Percentiles rank a stretch among this genome's conserved stretches.
Conservation (phyloP, 1,140 invertebrate genomes). For the Alviniconcha marisindica region DNA sequence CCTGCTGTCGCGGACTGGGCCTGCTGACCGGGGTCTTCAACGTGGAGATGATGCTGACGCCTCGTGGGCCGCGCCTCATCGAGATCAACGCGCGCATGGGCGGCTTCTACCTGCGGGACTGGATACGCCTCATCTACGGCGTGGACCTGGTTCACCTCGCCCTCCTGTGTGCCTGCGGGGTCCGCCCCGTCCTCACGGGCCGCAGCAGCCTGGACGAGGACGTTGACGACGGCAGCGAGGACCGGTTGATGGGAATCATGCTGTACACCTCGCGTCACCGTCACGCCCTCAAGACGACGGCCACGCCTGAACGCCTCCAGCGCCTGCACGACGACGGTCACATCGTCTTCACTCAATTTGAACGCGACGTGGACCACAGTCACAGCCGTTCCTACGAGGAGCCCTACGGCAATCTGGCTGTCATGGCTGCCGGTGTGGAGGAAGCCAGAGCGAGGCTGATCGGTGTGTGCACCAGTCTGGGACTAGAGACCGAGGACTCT, state of each 20-base stretch:
- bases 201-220: not conserved
- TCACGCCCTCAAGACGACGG: constrained; percentile 11
- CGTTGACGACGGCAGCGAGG: no score
- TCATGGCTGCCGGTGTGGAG: constrained; percentile 16
- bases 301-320: not conserved
- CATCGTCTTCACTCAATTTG: constrained; percentile 49
- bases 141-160: constrained; percentile 56
- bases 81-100: constrained; percentile 66
- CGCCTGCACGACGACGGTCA: constrained; percentile 35
- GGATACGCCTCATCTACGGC: constrained; percentile 53
- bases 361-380: not conserved
- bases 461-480: constrained; percentile 40
- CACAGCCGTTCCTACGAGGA: constrained; percentile 34
- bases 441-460: constrained; percentile 46
- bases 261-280: constrained; percentile 51
- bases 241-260: constrained; percentile 55
- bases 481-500: constrained; percentile 41
- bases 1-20: constrained; percentile 60
- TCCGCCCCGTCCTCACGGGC: constrained; percentile 43
- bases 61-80: constrained; percentile 57
- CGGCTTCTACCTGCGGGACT: constrained; percentile 60
- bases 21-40: constrained; percentile 60
- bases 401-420: constrained; percentile 56
- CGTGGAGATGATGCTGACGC: constrained; percentile 62
- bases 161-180: constrained; percentile 51